Base-by-base conservation (phyloP, 2,797 vertebrate species). In the Pipistrellus pipistrellus region DNA sequence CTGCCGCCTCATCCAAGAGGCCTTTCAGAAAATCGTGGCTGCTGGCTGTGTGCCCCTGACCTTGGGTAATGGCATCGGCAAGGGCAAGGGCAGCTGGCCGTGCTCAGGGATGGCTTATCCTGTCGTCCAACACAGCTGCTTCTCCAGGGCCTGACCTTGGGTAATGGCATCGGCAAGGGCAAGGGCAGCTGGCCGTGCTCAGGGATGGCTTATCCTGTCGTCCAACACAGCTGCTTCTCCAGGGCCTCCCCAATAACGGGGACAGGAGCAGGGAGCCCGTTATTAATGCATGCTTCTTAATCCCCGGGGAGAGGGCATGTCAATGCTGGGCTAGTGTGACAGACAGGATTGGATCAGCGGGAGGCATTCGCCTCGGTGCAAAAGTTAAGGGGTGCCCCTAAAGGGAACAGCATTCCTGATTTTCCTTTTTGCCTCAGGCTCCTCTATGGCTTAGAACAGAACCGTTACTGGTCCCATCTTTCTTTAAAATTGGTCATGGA, bases 11-110 rank as follows among this genome's bases (percentile, higher is more conserved):
- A 99, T 99, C 97, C 98, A 97, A 3, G 98, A 99, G 55, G 96
- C 98, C 94, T 99, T 98, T 96, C 98, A 93, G 93, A 97, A 97
- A 57, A 98, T 99, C 0, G 53, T 98, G 90, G 98, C 97, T 0
- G 97, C 98, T 0, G 98, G 98, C 92, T 99, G 99, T 0, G 95
- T 99, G 23, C 99, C 99, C 0, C 98, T 99, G 95, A 99, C 99
- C 0, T 94, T 99, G 98, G 99, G 99, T 99, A 98, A 99, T 97
- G 69, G 15, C 21, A 3, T 5, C 4, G 3, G 30, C 4, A 6
- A 66, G 85, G 71, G 59, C 25, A 1, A 25, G 41, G 4, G 59
- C 15, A 1, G 53, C 17, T 75, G 41, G n/a, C 53, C 51, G 88
- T 1, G 5, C 10, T 55, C 8, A 4, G 76, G 51, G 69, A 20